phyloP scores from a whole-genome alignment of 35 echinoderm and acorn worm species.

The Eucidaris tribuloides region DNA sequence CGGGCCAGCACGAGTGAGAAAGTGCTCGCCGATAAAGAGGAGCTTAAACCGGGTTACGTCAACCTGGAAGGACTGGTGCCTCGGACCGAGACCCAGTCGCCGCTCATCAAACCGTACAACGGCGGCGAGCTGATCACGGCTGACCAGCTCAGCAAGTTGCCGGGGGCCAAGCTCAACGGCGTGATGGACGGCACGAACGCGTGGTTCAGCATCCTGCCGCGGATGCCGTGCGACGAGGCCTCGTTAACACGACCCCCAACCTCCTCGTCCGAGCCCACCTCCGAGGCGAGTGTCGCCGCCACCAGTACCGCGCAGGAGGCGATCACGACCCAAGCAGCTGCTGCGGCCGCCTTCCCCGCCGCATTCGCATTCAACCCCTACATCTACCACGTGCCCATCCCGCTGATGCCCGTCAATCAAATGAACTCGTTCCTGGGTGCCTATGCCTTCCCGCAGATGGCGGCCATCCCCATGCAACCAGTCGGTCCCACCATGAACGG shows the following conservation, averaged over 20 bases:
- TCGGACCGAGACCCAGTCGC: neutral
- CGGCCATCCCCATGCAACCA: constrained; percentile 69
- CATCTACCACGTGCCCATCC: constrained; percentile 83
- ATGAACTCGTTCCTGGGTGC: constrained; percentile 81
- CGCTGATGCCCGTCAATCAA: constrained; percentile 83
- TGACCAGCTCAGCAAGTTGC: constrained; percentile 16
- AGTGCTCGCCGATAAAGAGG: neutral
- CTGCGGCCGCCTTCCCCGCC: constrained; percentile 50
- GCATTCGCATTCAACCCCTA: constrained; percentile 84
- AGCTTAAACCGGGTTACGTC: constrained; percentile 42
- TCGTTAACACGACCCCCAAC: constrained; percentile 47
- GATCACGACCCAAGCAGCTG: neutral
- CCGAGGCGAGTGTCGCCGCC: neutral
- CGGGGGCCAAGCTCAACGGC: constrained; percentile 74
- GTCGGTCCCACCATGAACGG: constrained; percentile 58
- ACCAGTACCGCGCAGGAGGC: neutral
- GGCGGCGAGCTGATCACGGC: constrained; percentile 44
- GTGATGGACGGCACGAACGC: constrained; percentile 42
- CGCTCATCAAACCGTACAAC: constrained; percentile 15
- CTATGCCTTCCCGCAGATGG: constrained; percentile 75
- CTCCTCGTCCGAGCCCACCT: neutral
- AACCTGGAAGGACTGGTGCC: constrained; percentile 52
- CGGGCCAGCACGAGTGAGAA: neutral
- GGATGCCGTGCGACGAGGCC: constrained; percentile 82
- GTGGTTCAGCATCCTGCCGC: constrained; percentile 97